A percentile compares a stretch with the other conserved stretches of the same genome.
Conservation (phyloP, 2,113 vertebrate species). For the Microtus oregoni region DNA sequence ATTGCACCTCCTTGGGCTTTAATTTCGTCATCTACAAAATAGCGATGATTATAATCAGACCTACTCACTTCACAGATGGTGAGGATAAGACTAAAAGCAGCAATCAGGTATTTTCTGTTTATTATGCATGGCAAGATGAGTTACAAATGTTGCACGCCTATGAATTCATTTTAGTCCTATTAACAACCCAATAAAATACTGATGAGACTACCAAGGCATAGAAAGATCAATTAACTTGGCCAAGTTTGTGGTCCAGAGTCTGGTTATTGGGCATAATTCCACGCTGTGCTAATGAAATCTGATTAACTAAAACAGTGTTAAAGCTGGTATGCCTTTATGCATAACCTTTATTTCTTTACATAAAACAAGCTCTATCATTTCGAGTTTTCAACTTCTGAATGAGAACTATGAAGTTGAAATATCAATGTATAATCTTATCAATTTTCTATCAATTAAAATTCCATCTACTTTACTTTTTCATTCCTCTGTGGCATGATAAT, state of each 20-base stretch:
- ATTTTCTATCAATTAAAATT: constrained; percentile 43
- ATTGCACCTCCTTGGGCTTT: not conserved
- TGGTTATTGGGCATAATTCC: not conserved
- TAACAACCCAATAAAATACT: constrained; percentile 13
- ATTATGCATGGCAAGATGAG: not conserved
- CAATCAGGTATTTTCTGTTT: not conserved
- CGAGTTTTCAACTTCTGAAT: not conserved
- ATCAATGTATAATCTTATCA: constrained; percentile 25
- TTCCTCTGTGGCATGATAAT: constrained; percentile 9
- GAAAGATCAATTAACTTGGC: constrained; percentile 47
- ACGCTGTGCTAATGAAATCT: not conserved
- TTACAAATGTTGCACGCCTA: constrained; percentile 37
- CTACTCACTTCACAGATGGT: not conserved
- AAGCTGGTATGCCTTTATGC: not conserved
- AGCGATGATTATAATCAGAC: not conserved
- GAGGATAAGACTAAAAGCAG: constrained; percentile 21
- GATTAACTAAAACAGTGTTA: constrained; percentile 27
- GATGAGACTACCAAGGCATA: constrained; percentile 8
- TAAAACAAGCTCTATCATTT: constrained; percentile 18
- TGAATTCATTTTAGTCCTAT: constrained; percentile 34
- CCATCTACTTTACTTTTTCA: not conserved
- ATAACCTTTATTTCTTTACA: constrained; percentile 39
- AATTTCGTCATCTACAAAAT: constrained; percentile 48
- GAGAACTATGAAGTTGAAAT: not conserved
- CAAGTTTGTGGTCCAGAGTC: not conserved